phyloP scores from a whole-genome alignment of 2,888 invertebrate genomes.

The Meteorus cinctellus region DNA sequence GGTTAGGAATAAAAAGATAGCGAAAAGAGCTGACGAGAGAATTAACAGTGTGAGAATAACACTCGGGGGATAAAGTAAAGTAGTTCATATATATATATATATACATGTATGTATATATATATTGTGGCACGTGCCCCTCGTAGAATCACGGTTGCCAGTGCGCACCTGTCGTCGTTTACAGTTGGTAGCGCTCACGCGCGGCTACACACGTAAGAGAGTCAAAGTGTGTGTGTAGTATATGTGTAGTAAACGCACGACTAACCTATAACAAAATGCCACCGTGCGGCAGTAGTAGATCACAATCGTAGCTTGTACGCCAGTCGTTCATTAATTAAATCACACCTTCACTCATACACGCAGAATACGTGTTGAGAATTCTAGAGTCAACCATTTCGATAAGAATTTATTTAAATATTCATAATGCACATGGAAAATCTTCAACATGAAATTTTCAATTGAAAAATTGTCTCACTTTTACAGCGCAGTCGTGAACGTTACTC shows the following conservation, averaged over 20 bases:
- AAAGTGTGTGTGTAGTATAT: neutral
- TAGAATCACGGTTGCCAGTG: slow-evolving; percentile 13
- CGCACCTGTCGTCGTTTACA: slow-evolving; percentile 24
- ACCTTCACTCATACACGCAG: slow-evolving; percentile 49
- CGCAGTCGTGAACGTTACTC: too few relatives aligned
- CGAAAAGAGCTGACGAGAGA: neutral
- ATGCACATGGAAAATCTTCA: slow-evolving; percentile 7
- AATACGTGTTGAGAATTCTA: slow-evolving; percentile 6
- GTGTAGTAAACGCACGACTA: neutral
- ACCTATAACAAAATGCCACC: slow-evolving; percentile 28
- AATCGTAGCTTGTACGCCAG: slow-evolving; percentile 54
- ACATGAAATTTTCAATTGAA: neutral
- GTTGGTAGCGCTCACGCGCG: neutral
- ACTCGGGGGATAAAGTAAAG: neutral
- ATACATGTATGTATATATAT: neutral
- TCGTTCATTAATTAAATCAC: slow-evolving; percentile 58
- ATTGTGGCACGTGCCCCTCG: slow-evolving; percentile 3
- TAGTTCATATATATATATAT: neutral
- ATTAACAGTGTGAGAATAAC: neutral
- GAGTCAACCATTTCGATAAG: slow-evolving; percentile 2
- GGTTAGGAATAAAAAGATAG: neutral
- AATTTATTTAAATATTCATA: neutral
- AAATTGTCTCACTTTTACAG: too few relatives aligned
- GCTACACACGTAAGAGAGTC: neutral
- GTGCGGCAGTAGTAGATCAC: slow-evolving; percentile 55